Evolutionary conservation across 2,888 invertebrate genomes (phyloP).

Genomic region (Scaptomyza tumidula): DNA sequence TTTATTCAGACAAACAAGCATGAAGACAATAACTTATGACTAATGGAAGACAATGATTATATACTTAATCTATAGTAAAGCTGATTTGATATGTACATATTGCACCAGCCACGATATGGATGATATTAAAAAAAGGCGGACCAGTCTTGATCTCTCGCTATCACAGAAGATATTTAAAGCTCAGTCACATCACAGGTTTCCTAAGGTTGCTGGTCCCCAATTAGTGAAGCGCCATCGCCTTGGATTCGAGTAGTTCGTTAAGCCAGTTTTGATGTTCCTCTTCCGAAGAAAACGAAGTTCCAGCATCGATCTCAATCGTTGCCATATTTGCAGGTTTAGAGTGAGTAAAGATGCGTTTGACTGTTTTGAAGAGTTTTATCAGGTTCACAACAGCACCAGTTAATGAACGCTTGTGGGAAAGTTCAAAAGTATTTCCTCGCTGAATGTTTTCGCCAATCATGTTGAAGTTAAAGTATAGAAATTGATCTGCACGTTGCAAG

Average conservation of each 20-base stretch:
- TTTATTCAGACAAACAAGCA: slow-evolving; percentile 62
- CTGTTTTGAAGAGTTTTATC: slow-evolving; percentile 59
- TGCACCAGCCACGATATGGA: slow-evolving; percentile 35
- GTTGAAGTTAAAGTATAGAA: slow-evolving; percentile 20
- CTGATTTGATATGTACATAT: slow-evolving; percentile 22
- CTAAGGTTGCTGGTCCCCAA: slow-evolving; percentile 2
- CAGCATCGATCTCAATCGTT: neutral
- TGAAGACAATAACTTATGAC: slow-evolving; percentile 56
- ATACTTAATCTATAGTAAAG: slow-evolving; percentile 35
- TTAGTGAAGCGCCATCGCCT: slow-evolving; percentile 16
- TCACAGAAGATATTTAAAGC: slow-evolving; percentile 69
- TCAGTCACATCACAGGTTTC: slow-evolving; percentile 59
- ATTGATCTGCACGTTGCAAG: slow-evolving; percentile 34
- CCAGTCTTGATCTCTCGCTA: slow-evolving; percentile 62
- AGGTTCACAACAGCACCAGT: slow-evolving; percentile 60
- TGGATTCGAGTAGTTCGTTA: slow-evolving; percentile 63
- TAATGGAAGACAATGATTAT: slow-evolving; percentile 64
- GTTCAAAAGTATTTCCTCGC: slow-evolving; percentile 19
- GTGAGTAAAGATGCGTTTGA: slow-evolving; percentile 57
- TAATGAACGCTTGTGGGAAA: slow-evolving; percentile 40
- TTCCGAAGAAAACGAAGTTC: slow-evolving; percentile 43
- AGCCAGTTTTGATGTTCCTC: slow-evolving; percentile 73
- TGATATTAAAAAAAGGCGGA: slow-evolving; percentile 9
- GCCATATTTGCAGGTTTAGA: slow-evolving; percentile 28
- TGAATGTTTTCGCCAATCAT: slow-evolving; percentile 49